Percentiles rank a stretch among this genome's conserved stretches.
phyloP scores from a whole-genome alignment of 1,140 invertebrate species.

The Penaeus chinensis region DNA sequence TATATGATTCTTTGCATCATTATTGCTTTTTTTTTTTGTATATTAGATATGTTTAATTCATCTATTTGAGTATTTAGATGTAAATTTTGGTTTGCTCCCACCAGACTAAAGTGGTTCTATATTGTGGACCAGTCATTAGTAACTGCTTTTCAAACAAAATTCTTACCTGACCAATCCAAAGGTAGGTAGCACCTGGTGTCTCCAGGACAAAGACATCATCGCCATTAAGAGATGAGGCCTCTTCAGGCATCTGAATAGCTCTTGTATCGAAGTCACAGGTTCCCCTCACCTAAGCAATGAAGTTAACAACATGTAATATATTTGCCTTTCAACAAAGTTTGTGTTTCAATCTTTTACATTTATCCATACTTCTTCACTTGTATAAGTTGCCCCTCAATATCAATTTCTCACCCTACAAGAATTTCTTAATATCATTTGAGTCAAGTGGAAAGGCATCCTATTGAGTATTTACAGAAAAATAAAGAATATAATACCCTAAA shows the following conservation, averaged over 20 bases:
- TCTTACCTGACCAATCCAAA: constrained; percentile 79
- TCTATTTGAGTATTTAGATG: no score
- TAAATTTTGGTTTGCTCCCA: constrained; percentile 14
- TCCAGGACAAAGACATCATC: constrained; percentile 80
- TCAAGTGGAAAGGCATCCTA: no score
- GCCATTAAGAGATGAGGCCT: constrained; percentile 75
- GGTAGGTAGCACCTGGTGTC: constrained; percentile 72
- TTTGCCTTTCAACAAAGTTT: no score
- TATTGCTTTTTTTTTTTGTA: no score
- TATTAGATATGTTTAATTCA: no score
- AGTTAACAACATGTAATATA: not conserved
- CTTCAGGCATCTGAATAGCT: constrained; percentile 75
- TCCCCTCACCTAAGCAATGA: constrained; percentile 69
- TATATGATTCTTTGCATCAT: no score
- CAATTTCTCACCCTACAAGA: no score
- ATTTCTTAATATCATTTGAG: no score
- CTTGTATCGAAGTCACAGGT: constrained; percentile 74
- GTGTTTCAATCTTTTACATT: no score
- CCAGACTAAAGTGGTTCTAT: not conserved
- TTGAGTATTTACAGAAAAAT: no score
- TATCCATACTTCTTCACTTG: no score
- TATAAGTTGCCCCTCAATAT: no score
- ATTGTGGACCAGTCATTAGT: not conserved
- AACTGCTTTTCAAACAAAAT: not conserved
- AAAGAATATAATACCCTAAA: constrained; percentile 70